These are phyloP conservation scores for Alsophila aescularia DNA, from an alignment of 2,888 invertebrate species.

Conservation along the genomic window DNA sequence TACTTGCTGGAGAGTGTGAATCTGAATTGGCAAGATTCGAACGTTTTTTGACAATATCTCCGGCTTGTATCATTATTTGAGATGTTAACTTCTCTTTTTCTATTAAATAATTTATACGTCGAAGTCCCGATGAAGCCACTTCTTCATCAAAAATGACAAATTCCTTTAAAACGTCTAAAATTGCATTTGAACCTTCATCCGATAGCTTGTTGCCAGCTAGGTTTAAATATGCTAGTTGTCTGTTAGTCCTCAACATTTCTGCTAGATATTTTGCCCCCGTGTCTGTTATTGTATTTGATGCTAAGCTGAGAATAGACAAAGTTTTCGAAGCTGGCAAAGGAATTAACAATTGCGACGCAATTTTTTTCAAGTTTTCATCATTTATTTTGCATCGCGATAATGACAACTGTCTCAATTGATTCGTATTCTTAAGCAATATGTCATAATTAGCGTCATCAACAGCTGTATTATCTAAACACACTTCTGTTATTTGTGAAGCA, in stretches of 20 bases:
- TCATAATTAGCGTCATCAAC: conserved; percentile 54
- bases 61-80: conserved; percentile 35
- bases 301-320: conserved; percentile 55
- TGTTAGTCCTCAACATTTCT: conserved; percentile 54
- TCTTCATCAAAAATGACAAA: conserved; percentile 56
- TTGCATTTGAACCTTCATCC: conserved; percentile 50
- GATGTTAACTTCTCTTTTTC: conserved; percentile 43
- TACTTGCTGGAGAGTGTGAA: not conserved
- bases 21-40: conserved; percentile 20
- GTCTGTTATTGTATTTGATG: conserved; percentile 64
- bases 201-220: conserved; percentile 58
- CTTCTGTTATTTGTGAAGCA: conserved; percentile 53
- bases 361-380: conserved; percentile 49
- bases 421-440: conserved; percentile 46
- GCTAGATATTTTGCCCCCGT: conserved; percentile 52
- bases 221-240: conserved; percentile 59
- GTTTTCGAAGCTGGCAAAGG: conserved; percentile 52
- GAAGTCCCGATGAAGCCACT: conserved; percentile 37
- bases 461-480: conserved; percentile 55
- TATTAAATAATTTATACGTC: conserved; percentile 48
- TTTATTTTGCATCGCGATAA: conserved; percentile 57
- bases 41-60: conserved; percentile 40
- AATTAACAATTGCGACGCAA: conserved; percentile 45
- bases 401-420: conserved; percentile 51
- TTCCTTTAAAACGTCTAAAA: conserved; percentile 48